A percentile compares a stretch with the other conserved stretches of the same genome.
These are phyloP conservation scores for Scalopus aquaticus DNA, from an alignment of 2,113 vertebrate species.

Conservation along the genomic window DNA sequence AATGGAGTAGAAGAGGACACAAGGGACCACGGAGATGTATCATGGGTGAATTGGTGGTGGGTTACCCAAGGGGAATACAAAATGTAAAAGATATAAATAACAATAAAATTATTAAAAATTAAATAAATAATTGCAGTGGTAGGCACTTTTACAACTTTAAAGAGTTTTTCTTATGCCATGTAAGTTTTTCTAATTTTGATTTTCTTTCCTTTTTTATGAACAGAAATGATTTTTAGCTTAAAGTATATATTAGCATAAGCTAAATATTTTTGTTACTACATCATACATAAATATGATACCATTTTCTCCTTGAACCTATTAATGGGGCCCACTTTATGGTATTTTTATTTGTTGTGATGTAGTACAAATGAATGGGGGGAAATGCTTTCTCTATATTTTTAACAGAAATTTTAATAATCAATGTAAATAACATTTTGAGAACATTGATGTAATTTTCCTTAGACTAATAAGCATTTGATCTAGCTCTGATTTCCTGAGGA, in stretches of 20 bases:
- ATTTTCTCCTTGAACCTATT: not conserved
- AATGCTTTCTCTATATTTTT: not conserved
- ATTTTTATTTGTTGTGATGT: not conserved
- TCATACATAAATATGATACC: not conserved
- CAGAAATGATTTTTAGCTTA: not conserved
- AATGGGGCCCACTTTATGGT: not conserved
- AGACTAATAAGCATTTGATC: not conserved
- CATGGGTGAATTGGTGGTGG: too few relatives aligned
- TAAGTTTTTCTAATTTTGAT: not conserved
- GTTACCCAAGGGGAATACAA: too few relatives aligned
- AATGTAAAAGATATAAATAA: too few relatives aligned
- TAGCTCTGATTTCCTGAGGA: not conserved
- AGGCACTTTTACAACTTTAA: not conserved
- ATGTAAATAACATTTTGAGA: not conserved
- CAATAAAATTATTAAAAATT: too few relatives aligned
- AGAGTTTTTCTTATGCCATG: not conserved
- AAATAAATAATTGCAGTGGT: not conserved
- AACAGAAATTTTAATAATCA: not conserved
- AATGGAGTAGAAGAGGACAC: too few relatives aligned
- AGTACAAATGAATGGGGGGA: not conserved
- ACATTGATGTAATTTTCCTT: not conserved
- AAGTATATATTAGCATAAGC: not conserved
- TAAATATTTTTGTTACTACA: not conserved
- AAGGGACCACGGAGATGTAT: too few relatives aligned
- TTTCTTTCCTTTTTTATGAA: not conserved